These are phyloP conservation scores for Holothuria scabra DNA, from an alignment of 53 echinoderm and acorn worm species.

Conservation along the genomic window DNA sequence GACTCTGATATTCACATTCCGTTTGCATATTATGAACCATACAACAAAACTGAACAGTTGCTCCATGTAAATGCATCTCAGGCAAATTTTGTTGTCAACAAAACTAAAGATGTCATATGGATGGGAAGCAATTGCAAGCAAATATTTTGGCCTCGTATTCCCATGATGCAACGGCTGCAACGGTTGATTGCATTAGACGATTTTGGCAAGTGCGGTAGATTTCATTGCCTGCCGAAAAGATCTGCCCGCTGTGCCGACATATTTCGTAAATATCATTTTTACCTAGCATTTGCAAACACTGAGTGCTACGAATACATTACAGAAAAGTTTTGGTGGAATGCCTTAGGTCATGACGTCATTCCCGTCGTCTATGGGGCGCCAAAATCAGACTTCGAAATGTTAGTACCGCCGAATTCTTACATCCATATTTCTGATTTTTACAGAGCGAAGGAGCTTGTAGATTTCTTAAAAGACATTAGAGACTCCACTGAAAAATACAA, in stretches of 20 bases:
- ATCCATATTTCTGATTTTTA: slow-evolving; percentile 81
- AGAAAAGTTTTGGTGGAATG: slow-evolving; percentile 72
- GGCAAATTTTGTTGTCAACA: slow-evolving; percentile 16
- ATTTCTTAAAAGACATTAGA: slow-evolving; percentile 52
- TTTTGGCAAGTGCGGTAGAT: slow-evolving; percentile 76
- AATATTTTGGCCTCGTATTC: slow-evolving; percentile 81
- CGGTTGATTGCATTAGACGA: slow-evolving; percentile 64
- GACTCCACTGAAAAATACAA: slow-evolving; percentile 66
- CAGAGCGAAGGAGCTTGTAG: slow-evolving; percentile 49
- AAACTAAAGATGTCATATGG: slow-evolving; percentile 45
- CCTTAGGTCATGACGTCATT: slow-evolving; percentile 68
- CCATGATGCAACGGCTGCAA: slow-evolving; percentile 69
- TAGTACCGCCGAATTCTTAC: slow-evolving; percentile 77
- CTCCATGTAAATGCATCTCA: not conserved
- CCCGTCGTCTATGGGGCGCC: slow-evolving; percentile 85
- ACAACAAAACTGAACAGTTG: not conserved
- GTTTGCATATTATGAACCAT: slow-evolving; percentile 59
- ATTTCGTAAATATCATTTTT: slow-evolving; percentile 69
- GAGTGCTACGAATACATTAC: slow-evolving; percentile 85
- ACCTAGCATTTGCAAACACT: slow-evolving; percentile 71
- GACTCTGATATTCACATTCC: slow-evolving; percentile 73
- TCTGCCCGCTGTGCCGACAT: slow-evolving; percentile 66
- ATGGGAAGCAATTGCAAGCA: slow-evolving; percentile 58
- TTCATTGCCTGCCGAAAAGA: slow-evolving; percentile 65
- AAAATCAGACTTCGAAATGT: slow-evolving; percentile 62